Evolutionary conservation across 2,888 invertebrate species (phyloP).

Genomic region (Dicyrtomina minuta): DNA sequence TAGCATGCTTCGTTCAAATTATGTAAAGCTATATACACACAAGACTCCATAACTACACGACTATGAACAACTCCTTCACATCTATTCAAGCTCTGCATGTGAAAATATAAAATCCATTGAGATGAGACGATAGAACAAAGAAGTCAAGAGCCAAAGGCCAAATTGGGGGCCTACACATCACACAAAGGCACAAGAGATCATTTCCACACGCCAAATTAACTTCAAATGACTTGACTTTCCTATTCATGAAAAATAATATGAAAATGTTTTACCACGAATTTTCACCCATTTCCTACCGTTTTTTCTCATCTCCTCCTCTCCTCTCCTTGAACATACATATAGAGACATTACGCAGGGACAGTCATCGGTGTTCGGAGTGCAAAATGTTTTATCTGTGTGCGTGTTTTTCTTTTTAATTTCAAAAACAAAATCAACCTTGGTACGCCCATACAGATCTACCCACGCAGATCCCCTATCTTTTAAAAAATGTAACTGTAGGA

Average conservation of each 20-base stretch:
- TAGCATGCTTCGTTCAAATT: background rate
- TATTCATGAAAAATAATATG: conserved; percentile 2
- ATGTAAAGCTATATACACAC: too few relatives aligned
- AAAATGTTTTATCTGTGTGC: too few relatives aligned
- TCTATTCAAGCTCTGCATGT: background rate
- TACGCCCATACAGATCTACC: too few relatives aligned
- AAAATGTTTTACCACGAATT: conserved; percentile 10
- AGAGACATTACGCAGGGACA: background rate
- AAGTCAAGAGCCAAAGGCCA: conserved; percentile 48
- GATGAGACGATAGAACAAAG: conserved; percentile 32
- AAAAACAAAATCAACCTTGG: too few relatives aligned
- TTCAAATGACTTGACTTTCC: conserved; percentile 44
- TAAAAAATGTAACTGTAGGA: too few relatives aligned
- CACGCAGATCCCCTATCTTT: too few relatives aligned
- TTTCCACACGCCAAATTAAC: conserved; percentile 51
- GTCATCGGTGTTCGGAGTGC: too few relatives aligned
- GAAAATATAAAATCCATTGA: background rate
- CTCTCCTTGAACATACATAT: too few relatives aligned
- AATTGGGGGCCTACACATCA: conserved; percentile 45
- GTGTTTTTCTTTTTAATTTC: too few relatives aligned
- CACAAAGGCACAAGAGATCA: conserved; percentile 46
- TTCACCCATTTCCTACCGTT: conserved; percentile 17
- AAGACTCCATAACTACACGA: too few relatives aligned
- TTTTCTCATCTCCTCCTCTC: background rate
- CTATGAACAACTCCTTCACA: background rate